Conservation (phyloP, 2,113 vertebrate genomes). For the Phylloscopus whistleri region DNA sequence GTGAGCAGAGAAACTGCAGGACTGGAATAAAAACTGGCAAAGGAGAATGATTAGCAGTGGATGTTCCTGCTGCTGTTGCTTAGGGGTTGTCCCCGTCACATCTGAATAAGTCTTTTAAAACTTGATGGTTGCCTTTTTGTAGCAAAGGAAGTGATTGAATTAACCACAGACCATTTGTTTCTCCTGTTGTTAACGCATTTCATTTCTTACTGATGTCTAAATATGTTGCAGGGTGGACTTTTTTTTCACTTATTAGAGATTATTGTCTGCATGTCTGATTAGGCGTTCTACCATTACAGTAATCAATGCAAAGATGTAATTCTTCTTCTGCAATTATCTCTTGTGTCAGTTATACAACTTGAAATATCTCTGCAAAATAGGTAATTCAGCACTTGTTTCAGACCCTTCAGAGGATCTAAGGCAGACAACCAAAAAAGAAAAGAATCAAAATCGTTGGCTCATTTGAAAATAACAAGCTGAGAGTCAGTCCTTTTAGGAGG, state of each 20-base stretch:
- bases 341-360: not conserved
- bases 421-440: not conserved
- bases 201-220: conserved; percentile 6
- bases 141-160: conserved; percentile 49
- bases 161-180: conserved; percentile 61
- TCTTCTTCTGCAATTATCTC: not conserved
- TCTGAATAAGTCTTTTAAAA: conserved; percentile 28
- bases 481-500: not conserved
- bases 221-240: not conserved
- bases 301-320: not conserved
- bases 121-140: conserved; percentile 8
- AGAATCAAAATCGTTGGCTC: not conserved
- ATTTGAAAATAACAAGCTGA: not conserved
- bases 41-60: not conserved
- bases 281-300: not conserved
- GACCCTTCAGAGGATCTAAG: not conserved
- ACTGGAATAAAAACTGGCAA: conserved; percentile 1
- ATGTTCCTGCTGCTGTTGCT: conserved; percentile 33
- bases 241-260: not conserved
- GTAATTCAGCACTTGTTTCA: not conserved
- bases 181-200: conserved; percentile 33
- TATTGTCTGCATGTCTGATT: not conserved
- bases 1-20: not conserved
- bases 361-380: not conserved
- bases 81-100: conserved; percentile 36